phyloP scores from a whole-genome alignment of 2,113 vertebrate genomes.

The Caranx melampygus region DNA sequence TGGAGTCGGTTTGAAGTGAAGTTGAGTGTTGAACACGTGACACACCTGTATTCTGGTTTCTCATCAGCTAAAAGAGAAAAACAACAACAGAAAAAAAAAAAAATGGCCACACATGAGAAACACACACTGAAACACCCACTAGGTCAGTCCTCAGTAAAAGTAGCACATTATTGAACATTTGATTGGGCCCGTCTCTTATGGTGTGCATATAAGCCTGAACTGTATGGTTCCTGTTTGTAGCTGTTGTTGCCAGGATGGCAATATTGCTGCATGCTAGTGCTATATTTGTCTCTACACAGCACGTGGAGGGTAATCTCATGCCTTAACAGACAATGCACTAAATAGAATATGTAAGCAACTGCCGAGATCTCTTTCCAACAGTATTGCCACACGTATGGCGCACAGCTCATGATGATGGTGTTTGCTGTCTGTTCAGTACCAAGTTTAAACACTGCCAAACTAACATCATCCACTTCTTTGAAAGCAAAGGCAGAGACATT shows the following conservation, averaged over 20 bases:
- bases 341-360: slow-evolving; percentile 80
- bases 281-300: slow-evolving; percentile 81
- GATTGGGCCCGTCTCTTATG: slow-evolving; percentile 70
- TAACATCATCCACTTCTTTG: slow-evolving; percentile 66
- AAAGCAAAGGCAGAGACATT: slow-evolving; percentile 67
- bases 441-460: slow-evolving; percentile 79
- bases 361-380: slow-evolving; percentile 80
- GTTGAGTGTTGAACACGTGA: slow-evolving; percentile 38
- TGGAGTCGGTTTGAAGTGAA: slow-evolving; percentile 43
- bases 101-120: slow-evolving; percentile 5
- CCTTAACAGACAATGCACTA: slow-evolving; percentile 84
- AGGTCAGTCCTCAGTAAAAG: slow-evolving; percentile 66
- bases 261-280: slow-evolving; percentile 81
- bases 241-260: slow-evolving; percentile 74
- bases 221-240: slow-evolving; percentile 76
- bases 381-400: slow-evolving; percentile 75
- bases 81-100: neutral
- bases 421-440: slow-evolving; percentile 73
- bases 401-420: slow-evolving; percentile 75
- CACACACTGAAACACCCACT: neutral
- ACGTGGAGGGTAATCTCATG: slow-evolving; percentile 82
- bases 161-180: slow-evolving; percentile 73
- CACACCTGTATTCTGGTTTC: slow-evolving; percentile 25
- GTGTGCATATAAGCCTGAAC: slow-evolving; percentile 75
- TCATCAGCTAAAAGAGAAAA: slow-evolving; percentile 4